phyloP scores from a whole-genome alignment of 2,888 invertebrate species.

The Pseudococcus longispinus region DNA sequence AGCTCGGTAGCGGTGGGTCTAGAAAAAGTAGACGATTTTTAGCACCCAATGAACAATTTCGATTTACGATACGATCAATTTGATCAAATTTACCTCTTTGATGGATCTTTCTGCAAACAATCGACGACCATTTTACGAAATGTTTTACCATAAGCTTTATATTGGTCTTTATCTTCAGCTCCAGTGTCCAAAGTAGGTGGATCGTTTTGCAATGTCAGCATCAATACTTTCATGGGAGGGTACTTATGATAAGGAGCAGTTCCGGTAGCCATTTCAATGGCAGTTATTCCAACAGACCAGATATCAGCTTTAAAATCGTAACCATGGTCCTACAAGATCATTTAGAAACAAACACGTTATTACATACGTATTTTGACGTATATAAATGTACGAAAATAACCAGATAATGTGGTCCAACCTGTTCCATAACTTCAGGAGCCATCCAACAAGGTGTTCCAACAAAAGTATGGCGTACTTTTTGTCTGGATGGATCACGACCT shows the following conservation, averaged over 20 bases:
- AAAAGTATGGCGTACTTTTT: slow-evolving; percentile 96
- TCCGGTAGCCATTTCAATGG: slow-evolving; percentile 98
- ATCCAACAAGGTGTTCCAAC: slow-evolving; percentile 99
- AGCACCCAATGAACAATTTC: neutral
- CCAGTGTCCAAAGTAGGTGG: slow-evolving; percentile 95
- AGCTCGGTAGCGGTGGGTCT: slow-evolving; percentile 93
- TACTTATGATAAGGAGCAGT: slow-evolving; percentile 99
- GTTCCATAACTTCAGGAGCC: slow-evolving; percentile 99
- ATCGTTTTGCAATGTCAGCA: slow-evolving; percentile 97
- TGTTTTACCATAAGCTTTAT: slow-evolving; percentile 96
- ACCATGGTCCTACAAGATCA: slow-evolving; percentile 78
- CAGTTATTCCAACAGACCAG: slow-evolving; percentile 94
- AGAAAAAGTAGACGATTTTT: slow-evolving; percentile 59
- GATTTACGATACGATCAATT: neutral
- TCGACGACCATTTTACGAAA: slow-evolving; percentile 96
- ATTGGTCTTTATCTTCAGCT: slow-evolving; percentile 96
- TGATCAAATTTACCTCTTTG: slow-evolving; percentile 70
- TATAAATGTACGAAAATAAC: neutral
- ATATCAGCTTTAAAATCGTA: slow-evolving; percentile 98
- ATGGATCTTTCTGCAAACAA: slow-evolving; percentile 94
- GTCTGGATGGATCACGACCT: slow-evolving; percentile 89
- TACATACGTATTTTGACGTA: neutral
- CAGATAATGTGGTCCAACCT: slow-evolving; percentile 66
- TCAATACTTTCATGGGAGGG: slow-evolving; percentile 98
- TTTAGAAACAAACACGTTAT: slow-evolving; percentile 9